These are phyloP conservation scores for Champsocephalus gunnari DNA, from an alignment of 2,797 vertebrate genomes.

Conservation along the genomic window DNA sequence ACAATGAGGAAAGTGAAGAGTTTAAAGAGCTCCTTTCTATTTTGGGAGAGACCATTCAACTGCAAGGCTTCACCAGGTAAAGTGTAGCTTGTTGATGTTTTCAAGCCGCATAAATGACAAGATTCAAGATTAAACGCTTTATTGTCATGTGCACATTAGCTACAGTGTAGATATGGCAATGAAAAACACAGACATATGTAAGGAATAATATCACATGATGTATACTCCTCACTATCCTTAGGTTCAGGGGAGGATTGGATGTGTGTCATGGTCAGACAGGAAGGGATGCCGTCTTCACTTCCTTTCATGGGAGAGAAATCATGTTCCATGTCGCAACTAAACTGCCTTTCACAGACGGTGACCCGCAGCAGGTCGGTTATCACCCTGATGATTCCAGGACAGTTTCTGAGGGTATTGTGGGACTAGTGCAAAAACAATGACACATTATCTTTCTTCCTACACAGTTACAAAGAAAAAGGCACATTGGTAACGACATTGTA, in stretches of 20 bases:
- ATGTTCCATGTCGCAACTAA: slow-evolving; percentile 96
- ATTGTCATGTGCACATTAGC: too few species aligned
- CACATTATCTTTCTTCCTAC: not conserved
- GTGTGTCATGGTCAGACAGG: slow-evolving; percentile 93
- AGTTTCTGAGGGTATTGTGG: not conserved
- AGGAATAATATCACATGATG: not conserved
- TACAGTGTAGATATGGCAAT: too few species aligned
- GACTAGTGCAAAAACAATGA: not conserved
- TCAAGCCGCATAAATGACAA: not conserved
- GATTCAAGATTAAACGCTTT: too few species aligned
- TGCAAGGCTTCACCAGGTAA: slow-evolving; percentile 84
- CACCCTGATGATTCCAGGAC: slow-evolving; percentile 6
- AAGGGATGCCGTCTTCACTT: slow-evolving; percentile 90
- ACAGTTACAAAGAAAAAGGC: slow-evolving; percentile 93
- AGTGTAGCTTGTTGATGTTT: not conserved
- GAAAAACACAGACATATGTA: not conserved
- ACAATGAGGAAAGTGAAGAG: slow-evolving; percentile 83
- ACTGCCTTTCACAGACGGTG: slow-evolving; percentile 93
- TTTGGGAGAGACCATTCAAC: slow-evolving; percentile 81
- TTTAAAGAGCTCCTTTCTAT: slow-evolving; percentile 85
- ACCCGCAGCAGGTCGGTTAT: slow-evolving; percentile 89
- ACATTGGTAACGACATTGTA: slow-evolving; percentile 95
- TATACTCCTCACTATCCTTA: slow-evolving; percentile 52
- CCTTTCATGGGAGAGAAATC: slow-evolving; percentile 91
- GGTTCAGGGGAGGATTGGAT: slow-evolving; percentile 93